Percentiles rank a stretch among this genome's conserved stretches.
phyloP scores from a whole-genome alignment of 2,888 invertebrate genomes.

The Ichneumoninae sp. region DNA sequence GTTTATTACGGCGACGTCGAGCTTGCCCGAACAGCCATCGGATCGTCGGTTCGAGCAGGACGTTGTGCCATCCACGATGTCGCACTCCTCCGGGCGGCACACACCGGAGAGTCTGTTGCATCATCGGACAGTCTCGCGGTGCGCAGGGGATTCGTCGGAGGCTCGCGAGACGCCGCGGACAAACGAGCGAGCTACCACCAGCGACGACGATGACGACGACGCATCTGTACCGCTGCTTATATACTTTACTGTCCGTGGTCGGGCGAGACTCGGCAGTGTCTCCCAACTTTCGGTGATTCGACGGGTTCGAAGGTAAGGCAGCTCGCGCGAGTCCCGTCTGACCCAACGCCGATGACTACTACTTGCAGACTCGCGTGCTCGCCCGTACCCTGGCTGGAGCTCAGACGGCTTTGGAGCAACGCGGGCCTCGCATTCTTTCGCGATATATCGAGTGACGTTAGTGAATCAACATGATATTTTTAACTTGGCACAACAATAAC shows the following conservation, averaged over 20 bases:
- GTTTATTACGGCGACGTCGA: slow-evolving; percentile 29
- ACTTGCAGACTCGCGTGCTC: slow-evolving; percentile 28
- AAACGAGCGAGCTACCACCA: slow-evolving; percentile 41
- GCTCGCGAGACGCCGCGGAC: slow-evolving; percentile 44
- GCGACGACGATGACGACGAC: slow-evolving; percentile 57
- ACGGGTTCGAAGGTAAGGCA: slow-evolving; percentile 6
- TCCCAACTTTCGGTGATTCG: slow-evolving; percentile 64
- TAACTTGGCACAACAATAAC: not conserved
- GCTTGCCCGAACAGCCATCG: slow-evolving; percentile 69
- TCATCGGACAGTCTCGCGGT: slow-evolving; percentile 76
- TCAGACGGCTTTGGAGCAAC: not conserved
- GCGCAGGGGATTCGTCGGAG: slow-evolving; percentile 72
- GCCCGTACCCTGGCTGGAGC: not conserved
- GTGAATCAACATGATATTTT: slow-evolving; percentile 13
- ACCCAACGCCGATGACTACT: slow-evolving; percentile 46
- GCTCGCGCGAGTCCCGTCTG: slow-evolving; percentile 36
- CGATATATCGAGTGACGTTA: not conserved
- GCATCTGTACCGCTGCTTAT: slow-evolving; percentile 67
- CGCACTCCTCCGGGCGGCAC: slow-evolving; percentile 67
- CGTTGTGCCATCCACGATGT: slow-evolving; percentile 53
- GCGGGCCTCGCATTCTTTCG: not conserved
- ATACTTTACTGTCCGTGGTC: slow-evolving; percentile 2
- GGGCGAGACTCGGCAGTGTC: slow-evolving; percentile 72
- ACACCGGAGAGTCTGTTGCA: slow-evolving; percentile 68
- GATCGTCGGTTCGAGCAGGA: slow-evolving; percentile 72